Base-by-base conservation (phyloP, 2,888 invertebrate genomes). In the Lepidocyrtoides sp. region DNA sequence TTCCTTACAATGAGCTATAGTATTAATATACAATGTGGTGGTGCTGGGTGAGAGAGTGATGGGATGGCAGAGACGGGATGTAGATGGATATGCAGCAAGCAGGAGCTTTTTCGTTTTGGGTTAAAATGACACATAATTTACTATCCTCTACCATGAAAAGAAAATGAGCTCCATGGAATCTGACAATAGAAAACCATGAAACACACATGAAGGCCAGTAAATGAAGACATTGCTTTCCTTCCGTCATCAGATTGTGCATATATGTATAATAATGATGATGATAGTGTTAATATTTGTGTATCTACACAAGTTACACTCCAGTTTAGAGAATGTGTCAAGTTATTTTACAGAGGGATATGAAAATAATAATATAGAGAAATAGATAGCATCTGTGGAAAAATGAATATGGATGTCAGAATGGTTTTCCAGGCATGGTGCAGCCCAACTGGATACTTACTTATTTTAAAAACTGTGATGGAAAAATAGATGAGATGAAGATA, bases 61-160 rank as follows among this genome's bases (percentile, higher is more conserved):
- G 82, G 48, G 44, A 82, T 82, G 82, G 60, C 72, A 44, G 20
- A 48, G 54, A 69, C 36, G 32, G 36, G 66, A 48, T 75, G 75
- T 48, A 48, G 72, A 77, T 87, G 84, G 36, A 77, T 86, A 44
- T 66, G 81, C 36, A 36, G 79, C 63, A 20, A 10, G 69, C 69
- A 82, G 81, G 82, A 82, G 82, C 81, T 72, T 36, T 82, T 82
- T 82, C 63, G 20, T 41, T 69, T 72, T 54, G 54, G 57, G 82
- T 72, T 69, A 82, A 81, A 89, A 82, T 89, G 88, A 82, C 88
- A 89, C 82, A 89, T 82, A 89, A 82, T 82, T 89, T 81, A 81
- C 66, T 29, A 87, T 32, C 32, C 87, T 4, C 66, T 23, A 54
- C 51, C 87, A 79, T 81, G 81, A 81, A 81, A 89, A 41, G 41